A percentile compares a stretch with the other conserved stretches of the same genome.
phyloP scores from a whole-genome alignment of 2,888 invertebrate genomes.

The Pasiphila rectangulata region DNA sequence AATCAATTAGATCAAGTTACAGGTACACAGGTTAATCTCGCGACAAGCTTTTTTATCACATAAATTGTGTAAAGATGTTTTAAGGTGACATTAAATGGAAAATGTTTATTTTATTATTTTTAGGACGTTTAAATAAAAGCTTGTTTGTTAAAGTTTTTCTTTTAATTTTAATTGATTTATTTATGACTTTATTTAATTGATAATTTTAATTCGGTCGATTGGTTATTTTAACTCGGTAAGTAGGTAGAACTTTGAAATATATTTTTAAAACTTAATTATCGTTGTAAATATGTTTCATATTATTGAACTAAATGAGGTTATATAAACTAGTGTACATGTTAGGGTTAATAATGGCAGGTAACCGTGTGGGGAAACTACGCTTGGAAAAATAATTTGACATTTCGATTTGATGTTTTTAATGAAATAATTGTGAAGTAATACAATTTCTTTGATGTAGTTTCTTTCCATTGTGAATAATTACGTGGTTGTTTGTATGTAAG shows the following conservation, averaged over 20 bases:
- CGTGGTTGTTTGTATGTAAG: constrained; percentile 51
- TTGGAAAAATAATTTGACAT: constrained; percentile 73
- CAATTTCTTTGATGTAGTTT: constrained; percentile 72
- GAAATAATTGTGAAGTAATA: constrained; percentile 42
- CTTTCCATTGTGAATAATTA: constrained; percentile 60
- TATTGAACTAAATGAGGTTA: constrained; percentile 22
- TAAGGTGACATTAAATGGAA: no score
- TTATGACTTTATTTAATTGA: neutral
- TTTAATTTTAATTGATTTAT: neutral
- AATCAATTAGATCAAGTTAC: no score
- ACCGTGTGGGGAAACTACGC: constrained; percentile 81
- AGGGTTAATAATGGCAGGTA: constrained; percentile 55
- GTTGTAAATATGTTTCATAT: constrained; percentile 63
- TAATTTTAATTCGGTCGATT: constrained; percentile 7
- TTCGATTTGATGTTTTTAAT: constrained; percentile 69
- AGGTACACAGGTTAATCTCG: no score
- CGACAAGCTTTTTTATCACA: no score
- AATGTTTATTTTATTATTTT: no score
- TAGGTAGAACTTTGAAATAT: no score
- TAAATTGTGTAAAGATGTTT: no score
- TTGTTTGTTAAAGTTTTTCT: neutral
- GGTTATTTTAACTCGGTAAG: no score
- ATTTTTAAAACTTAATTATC: no score
- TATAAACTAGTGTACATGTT: no score
- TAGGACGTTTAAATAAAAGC: no score